A percentile compares a stretch with the other conserved stretches of the same genome.
phyloP scores from a whole-genome alignment of 2,113 vertebrate genomes.

The Grantiella picta region DNA sequence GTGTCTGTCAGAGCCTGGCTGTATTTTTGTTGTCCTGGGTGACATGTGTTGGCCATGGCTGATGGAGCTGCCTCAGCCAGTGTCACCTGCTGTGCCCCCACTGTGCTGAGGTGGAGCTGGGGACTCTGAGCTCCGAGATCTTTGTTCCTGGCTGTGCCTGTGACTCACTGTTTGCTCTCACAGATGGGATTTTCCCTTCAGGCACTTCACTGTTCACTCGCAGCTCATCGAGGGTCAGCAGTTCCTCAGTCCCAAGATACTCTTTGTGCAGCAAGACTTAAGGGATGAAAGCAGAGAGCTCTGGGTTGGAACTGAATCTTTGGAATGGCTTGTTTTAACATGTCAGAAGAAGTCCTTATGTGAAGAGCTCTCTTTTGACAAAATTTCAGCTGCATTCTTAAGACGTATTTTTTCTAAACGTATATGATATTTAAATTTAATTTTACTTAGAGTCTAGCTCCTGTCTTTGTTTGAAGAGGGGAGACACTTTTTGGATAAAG shows the following conservation, averaged over 20 bases:
- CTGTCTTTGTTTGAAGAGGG: neutral
- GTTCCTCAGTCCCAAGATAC: neutral
- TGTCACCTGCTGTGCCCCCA: neutral
- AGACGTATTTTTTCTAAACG: neutral
- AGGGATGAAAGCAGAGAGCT: neutral
- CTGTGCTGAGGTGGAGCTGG: neutral
- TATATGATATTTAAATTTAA: neutral
- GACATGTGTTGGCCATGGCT: neutral
- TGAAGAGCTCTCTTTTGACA: neutral
- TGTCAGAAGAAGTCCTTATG: neutral
- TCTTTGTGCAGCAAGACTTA: neutral
- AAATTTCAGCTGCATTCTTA: neutral
- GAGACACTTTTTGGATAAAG: neutral
- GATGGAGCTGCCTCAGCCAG: neutral
- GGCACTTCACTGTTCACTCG: neutral
- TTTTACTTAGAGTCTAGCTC: neutral
- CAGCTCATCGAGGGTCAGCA: neutral
- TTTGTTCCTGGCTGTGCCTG: neutral
- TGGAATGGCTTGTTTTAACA: neutral
- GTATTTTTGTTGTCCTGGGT: neutral
- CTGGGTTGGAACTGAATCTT: neutral
- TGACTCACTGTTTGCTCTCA: neutral
- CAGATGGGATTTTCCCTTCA: neutral
- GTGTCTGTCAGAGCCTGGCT: neutral
- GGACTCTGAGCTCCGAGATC: neutral